phyloP scores from a whole-genome alignment of 2,888 invertebrate genomes.

The Clusia tigrina region DNA sequence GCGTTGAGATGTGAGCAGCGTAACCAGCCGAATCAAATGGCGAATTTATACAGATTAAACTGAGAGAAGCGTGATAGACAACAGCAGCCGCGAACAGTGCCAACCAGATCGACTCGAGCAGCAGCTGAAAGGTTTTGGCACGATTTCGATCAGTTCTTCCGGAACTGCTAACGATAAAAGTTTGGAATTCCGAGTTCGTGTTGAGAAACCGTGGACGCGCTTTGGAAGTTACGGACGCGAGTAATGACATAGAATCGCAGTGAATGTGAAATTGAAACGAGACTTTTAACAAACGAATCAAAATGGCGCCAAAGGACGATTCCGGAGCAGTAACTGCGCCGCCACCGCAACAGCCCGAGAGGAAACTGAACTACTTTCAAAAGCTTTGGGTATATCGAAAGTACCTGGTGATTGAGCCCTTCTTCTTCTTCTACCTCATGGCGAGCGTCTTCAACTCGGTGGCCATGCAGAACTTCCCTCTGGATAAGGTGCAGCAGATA shows the following conservation, averaged over 20 bases:
- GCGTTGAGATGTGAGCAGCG: background rate
- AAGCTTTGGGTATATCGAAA: slow-evolving; percentile 58
- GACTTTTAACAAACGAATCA: no score
- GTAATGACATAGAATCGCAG: no score
- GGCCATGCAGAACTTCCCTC: slow-evolving; percentile 59
- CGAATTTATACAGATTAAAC: background rate
- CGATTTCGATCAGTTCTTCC: background rate
- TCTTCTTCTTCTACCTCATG: slow-evolving; percentile 60
- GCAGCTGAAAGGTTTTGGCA: background rate
- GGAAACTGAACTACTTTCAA: slow-evolving; percentile 51
- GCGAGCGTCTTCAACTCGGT: slow-evolving; percentile 58
- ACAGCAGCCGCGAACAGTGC: no score
- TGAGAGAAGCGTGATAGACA: no score
- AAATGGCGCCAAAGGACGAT: slow-evolving; percentile 21
- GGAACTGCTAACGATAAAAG: background rate
- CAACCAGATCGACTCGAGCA: background rate
- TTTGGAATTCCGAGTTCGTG: background rate
- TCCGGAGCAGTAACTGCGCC: background rate
- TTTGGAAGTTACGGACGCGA: no score
- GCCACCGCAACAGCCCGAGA: slow-evolving; percentile 29
- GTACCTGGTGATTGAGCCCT: slow-evolving; percentile 61
- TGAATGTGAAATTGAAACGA: no score
- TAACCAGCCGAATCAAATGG: background rate
- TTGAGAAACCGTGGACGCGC: no score
- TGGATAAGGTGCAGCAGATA: slow-evolving; percentile 57